These are phyloP conservation scores for Nephrotoma guestfalica DNA, from an alignment of 2,888 invertebrate species.

Conservation along the genomic window DNA sequence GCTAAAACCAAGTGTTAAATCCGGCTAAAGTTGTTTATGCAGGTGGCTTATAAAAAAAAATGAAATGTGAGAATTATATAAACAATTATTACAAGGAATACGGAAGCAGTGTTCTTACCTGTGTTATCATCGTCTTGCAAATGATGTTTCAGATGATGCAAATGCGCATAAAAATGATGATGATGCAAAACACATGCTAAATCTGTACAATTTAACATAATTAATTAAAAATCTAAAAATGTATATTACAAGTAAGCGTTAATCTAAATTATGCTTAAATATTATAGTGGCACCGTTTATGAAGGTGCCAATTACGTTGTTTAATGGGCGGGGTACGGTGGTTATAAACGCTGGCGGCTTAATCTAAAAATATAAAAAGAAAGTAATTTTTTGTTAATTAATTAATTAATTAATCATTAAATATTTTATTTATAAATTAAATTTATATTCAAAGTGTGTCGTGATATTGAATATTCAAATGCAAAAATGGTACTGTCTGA, in stretches of 20 bases:
- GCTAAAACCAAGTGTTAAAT: too few relatives aligned
- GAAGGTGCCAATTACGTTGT: too few relatives aligned
- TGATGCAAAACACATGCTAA: slow-evolving; percentile 24
- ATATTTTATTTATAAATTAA: background rate
- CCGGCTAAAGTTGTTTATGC: too few relatives aligned
- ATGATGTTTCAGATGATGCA: slow-evolving; percentile 22
- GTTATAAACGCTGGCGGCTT: background rate
- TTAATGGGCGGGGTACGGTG: background rate
- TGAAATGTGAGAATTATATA: background rate
- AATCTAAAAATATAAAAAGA: background rate
- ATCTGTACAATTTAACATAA: slow-evolving; percentile 23
- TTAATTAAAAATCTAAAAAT: background rate
- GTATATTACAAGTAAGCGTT: background rate
- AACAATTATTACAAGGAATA: background rate
- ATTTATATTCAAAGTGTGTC: background rate
- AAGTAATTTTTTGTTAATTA: background rate
- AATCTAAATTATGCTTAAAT: too few relatives aligned
- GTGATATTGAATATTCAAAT: background rate
- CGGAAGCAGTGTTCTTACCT: slow-evolving; percentile 11
- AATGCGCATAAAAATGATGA: slow-evolving; percentile 23
- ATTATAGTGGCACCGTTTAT: too few relatives aligned
- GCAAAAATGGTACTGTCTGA: background rate
- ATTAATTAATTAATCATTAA: background rate
- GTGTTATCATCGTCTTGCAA: slow-evolving; percentile 20
- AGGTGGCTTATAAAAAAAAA: background rate